Conservation (phyloP, 92 coral and sea anemone genomes). For the Epizoanthus illoricatus region DNA sequence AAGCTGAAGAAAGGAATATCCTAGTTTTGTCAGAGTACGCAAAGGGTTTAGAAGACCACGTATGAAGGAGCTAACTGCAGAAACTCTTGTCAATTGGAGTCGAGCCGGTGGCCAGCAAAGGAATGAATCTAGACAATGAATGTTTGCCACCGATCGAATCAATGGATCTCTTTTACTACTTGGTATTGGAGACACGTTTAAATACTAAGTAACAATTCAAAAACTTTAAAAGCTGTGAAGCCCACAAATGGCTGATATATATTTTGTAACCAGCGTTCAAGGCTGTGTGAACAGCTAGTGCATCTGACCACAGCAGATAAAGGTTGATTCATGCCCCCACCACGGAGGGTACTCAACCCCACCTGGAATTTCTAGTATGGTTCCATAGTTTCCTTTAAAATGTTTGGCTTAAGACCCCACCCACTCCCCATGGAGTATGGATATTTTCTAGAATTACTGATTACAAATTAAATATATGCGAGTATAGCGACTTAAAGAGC, state of each 20-base stretch:
- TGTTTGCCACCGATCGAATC: not conserved
- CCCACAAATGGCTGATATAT: not conserved
- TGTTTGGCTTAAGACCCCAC: no score
- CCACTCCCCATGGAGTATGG: no score
- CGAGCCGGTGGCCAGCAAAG: not conserved
- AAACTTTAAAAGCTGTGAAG: not conserved
- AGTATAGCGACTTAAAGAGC: no score
- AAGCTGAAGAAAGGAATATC: not conserved
- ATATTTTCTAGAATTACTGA: no score
- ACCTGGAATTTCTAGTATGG: no score
- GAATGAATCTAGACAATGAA: not conserved
- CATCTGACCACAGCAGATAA: no score
- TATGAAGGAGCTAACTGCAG: not conserved
- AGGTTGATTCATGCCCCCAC: no score
- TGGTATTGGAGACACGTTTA: not conserved
- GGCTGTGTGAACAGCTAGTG: slow-evolving; percentile 43
- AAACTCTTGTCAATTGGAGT: not conserved
- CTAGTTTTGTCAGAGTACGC: not conserved
- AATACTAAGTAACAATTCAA: not conserved
- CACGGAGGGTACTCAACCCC: no score
- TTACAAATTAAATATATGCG: no score
- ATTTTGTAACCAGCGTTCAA: slow-evolving; percentile 38
- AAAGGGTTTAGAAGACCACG: not conserved
- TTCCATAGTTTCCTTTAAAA: no score
- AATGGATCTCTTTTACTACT: not conserved